Conservation (phyloP, 2,113 vertebrate species). For the Narcine bancroftii region DNA sequence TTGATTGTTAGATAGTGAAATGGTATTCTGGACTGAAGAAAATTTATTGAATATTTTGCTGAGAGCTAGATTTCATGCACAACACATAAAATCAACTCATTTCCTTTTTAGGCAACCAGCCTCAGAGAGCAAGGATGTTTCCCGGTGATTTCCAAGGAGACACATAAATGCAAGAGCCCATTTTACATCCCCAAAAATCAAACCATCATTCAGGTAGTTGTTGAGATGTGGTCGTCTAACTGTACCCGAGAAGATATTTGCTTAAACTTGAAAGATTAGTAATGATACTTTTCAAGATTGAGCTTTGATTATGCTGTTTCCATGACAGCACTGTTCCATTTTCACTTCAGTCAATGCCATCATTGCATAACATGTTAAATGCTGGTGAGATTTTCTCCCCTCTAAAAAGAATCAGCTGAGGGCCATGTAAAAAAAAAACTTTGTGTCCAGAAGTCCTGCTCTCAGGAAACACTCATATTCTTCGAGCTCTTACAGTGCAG, state of each 20-base stretch:
- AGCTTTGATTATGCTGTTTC: neutral
- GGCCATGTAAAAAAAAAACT: neutral
- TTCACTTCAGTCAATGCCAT: neutral
- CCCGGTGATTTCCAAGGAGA: too few species aligned
- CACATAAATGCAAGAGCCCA: too few species aligned
- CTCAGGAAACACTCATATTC: neutral
- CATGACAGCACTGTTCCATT: neutral
- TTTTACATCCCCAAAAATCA: neutral
- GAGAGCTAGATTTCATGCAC: too few species aligned
- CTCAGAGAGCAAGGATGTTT: too few species aligned
- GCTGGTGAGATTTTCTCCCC: neutral
- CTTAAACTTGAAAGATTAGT: neutral
- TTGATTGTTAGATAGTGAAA: too few species aligned
- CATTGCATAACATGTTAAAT: neutral
- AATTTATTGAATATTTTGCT: too few species aligned
- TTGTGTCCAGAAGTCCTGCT: neutral
- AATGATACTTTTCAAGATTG: neutral
- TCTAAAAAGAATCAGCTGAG: neutral
- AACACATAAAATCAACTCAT: too few species aligned
- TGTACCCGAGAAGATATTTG: neutral
- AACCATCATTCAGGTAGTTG: neutral
- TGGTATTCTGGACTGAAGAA: too few species aligned
- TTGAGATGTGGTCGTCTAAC: neutral
- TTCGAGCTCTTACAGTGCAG: neutral
- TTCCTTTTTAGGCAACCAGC: too few species aligned